Percentiles rank a stretch among this genome's conserved stretches.
phyloP scores from a whole-genome alignment of 2,797 vertebrate genomes.

The Tragopan temminckii region DNA sequence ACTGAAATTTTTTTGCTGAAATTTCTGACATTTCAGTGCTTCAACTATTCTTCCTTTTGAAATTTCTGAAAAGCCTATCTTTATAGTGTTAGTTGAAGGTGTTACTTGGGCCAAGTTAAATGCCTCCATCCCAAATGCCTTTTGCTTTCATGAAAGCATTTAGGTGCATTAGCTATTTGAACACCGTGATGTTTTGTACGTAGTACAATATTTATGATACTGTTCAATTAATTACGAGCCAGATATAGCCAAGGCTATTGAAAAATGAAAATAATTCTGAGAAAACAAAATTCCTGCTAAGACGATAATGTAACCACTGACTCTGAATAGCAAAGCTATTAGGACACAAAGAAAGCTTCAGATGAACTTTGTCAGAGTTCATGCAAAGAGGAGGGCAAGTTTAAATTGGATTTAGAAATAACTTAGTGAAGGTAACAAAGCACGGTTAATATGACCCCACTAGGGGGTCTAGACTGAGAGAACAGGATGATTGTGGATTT shows the following conservation, averaged over 20 bases:
- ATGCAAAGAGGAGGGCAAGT: slow-evolving; percentile 2
- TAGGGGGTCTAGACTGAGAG: background rate
- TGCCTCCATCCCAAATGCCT: background rate
- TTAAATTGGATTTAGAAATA: slow-evolving; percentile 52
- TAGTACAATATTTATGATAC: background rate
- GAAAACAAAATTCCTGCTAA: slow-evolving; percentile 22
- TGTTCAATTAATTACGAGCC: background rate
- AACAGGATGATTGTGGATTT: background rate
- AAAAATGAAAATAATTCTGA: slow-evolving; percentile 10
- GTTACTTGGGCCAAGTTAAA: background rate
- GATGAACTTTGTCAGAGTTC: slow-evolving; percentile 47
- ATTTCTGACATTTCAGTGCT: background rate
- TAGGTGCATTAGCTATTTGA: background rate
- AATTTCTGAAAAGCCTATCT: background rate
- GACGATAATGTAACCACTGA: slow-evolving; percentile 3
- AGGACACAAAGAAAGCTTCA: slow-evolving; percentile 12
- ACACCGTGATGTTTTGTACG: background rate
- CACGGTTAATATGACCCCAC: background rate
- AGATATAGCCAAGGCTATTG: background rate
- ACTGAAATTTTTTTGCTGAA: background rate
- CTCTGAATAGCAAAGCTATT: background rate
- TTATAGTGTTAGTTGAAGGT: background rate
- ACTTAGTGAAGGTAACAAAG: background rate
- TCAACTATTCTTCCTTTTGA: background rate
- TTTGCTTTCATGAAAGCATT: background rate